Evolutionary conservation across 2,888 invertebrate genomes (phyloP).

Genomic region (Thecophora atra): DNA sequence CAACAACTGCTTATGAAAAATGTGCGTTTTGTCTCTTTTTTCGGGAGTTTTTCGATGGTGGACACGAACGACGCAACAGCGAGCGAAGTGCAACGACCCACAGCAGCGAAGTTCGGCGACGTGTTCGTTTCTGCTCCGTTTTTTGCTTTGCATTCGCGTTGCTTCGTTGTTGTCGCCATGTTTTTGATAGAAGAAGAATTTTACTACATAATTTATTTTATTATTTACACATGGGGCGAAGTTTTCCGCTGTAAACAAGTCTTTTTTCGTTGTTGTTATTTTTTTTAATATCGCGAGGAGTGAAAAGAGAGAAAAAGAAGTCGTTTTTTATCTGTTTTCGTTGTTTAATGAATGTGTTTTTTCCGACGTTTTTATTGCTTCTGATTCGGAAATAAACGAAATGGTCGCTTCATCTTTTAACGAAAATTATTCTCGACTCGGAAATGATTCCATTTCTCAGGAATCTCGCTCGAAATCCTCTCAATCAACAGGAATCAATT

Average conservation of each 20-base stretch:
- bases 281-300: neutral
- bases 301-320: too few relatives aligned
- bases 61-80: constrained; percentile 11
- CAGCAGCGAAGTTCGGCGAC: neutral
- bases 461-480: too few relatives aligned
- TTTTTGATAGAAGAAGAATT: neutral
- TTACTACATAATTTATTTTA: neutral
- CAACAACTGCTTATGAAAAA: constrained; percentile 16
- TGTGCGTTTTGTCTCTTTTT: constrained; percentile 14
- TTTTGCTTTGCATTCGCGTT: constrained; percentile 14
- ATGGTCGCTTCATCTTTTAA: too few relatives aligned
- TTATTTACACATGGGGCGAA: too few relatives aligned
- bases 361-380: too few relatives aligned
- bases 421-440: too few relatives aligned
- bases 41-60: too few relatives aligned
- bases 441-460: too few relatives aligned
- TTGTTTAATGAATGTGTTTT: too few relatives aligned
- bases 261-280: neutral
- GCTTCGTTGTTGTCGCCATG: constrained; percentile 18
- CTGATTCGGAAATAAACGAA: too few relatives aligned
- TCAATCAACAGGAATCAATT: neutral
- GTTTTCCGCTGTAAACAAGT: neutral
- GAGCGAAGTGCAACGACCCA: constrained; percentile 34
- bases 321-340: too few relatives aligned
- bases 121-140: constrained; percentile 33